Evolutionary conservation across 2,888 invertebrate species (phyloP), one percentile per base, ranked within the genome.

Genomic region (Selenia dentaria): DNA sequence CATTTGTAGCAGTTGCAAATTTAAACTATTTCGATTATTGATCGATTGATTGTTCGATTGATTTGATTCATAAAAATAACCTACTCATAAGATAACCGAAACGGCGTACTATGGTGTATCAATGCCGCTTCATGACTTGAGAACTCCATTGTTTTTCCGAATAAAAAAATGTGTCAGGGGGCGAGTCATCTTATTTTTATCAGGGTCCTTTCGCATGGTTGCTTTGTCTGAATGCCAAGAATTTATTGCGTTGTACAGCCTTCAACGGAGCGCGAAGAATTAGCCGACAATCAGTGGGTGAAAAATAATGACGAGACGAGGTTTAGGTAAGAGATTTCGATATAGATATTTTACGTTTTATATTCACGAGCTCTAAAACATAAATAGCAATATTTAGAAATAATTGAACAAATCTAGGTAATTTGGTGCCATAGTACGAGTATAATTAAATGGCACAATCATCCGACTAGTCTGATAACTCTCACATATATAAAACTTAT

Each of bases 201-300:
- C 88, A 72, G 74, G 63, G 72, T 71, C 68, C 73, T 83, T 74
- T 82, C 87, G 79, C 79, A 71, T 74, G 83, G 80, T 56, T 80
- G 85, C 74, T 62, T 79, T 72, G 71, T 74, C 69, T 85, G 84
- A 87, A 87, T 87, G 79, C 76, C 73, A 73, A 64, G 79, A 84
- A 85, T 87, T 86, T 86, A 88, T 87, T 85, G 85, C 83, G 77
- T 70, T 84, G 85, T 86, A 86, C 81, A 84, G 78, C 64, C 79
- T 79, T 70, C 81, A 76, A 51, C 71, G 77, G 69, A 80, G 77
- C 79, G 83, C 56, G 71, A 79, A 75, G 83, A 86, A 85, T 86
- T 86, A 87, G 83, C 71, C 70, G 74, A 79, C 85, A 48, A 48
- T 48, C 47, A 48, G 41, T 33, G 47, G 24, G 35, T 34, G 27